A percentile compares a stretch with the other conserved stretches of the same genome.
phyloP scores from a whole-genome alignment of 2,797 vertebrate genomes.

The Microctenopoma stevenorrisi region DNA sequence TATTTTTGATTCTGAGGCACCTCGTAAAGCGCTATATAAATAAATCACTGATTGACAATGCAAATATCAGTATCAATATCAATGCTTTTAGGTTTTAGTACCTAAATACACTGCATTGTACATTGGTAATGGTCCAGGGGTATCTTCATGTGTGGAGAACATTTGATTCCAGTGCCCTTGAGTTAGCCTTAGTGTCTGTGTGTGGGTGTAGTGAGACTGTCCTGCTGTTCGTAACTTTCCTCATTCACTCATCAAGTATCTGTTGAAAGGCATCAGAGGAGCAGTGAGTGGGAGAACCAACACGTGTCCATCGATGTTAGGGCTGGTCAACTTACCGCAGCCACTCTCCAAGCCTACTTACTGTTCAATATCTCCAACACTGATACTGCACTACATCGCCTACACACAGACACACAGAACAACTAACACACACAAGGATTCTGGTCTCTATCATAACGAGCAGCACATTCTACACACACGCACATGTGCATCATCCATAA shows the following conservation, averaged over 20 bases:
- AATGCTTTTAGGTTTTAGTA: background rate
- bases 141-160: conserved; percentile 24
- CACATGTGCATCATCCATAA: conserved; percentile 1
- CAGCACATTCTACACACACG: conserved; percentile 18
- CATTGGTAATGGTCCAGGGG: background rate
- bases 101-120: background rate
- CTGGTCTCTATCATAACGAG: conserved; percentile 23
- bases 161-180: conserved; percentile 48
- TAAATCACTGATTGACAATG: too few relatives aligned
- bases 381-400: conserved; percentile 56
- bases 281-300: conserved; percentile 66
- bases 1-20: too few relatives aligned
- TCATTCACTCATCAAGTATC: conserved; percentile 57
- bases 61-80: too few relatives aligned
- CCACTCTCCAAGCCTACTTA: conserved; percentile 56
- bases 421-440: conserved; percentile 9
- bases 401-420: conserved; percentile 48
- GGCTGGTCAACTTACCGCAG: conserved; percentile 42
- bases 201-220: conserved; percentile 57
- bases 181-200: conserved; percentile 41
- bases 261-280: conserved; percentile 58
- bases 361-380: conserved; percentile 39
- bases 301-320: conserved; percentile 49
- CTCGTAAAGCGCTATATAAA: too few relatives aligned
- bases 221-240: conserved; percentile 45